Conservation (phyloP, 2,888 invertebrate species). For the Tridacna crocea region DNA sequence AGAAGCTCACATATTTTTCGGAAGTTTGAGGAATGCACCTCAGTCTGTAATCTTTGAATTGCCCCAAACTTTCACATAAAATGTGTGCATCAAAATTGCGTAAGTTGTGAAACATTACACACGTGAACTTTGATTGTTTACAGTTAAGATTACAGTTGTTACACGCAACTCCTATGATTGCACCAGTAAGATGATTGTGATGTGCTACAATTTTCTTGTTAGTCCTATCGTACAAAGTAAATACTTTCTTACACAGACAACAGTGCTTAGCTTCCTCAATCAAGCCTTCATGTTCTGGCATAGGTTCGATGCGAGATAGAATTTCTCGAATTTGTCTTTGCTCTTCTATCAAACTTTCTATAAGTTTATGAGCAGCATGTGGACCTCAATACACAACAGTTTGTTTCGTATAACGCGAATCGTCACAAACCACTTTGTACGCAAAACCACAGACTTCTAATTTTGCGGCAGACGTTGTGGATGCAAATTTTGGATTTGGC, state of each 20-base stretch:
- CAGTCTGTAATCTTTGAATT: constrained; percentile 36
- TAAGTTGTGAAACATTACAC: constrained; percentile 45
- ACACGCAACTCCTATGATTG: constrained; percentile 39
- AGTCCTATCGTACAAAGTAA: constrained; percentile 33
- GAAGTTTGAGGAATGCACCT: constrained; percentile 41
- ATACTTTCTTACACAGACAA: constrained; percentile 38
- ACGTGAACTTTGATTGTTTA: constrained; percentile 32
- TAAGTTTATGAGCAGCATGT: constrained; percentile 37
- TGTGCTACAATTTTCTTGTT: constrained; percentile 30
- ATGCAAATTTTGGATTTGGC: constrained; percentile 40
- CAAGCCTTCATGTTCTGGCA: constrained; percentile 28
- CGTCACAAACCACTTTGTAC: constrained; percentile 39
- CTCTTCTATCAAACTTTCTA: constrained; percentile 45
- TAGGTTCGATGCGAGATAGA: constrained; percentile 35
- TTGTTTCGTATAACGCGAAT: constrained; percentile 38
- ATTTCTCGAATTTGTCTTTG: constrained; percentile 40
- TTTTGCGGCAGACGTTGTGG: constrained; percentile 27
- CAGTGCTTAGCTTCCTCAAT: constrained; percentile 28
- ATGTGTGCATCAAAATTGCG: constrained; percentile 42
- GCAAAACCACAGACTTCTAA: constrained; percentile 45
- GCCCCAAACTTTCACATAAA: constrained; percentile 22
- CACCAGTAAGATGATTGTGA: constrained; percentile 43
- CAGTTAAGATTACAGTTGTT: constrained; percentile 38
- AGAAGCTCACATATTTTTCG: constrained; percentile 50
- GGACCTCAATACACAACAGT: constrained; percentile 37